Base-by-base conservation (phyloP, 2,888 invertebrate genomes). In the Pachycephus smyrnensis region DNA sequence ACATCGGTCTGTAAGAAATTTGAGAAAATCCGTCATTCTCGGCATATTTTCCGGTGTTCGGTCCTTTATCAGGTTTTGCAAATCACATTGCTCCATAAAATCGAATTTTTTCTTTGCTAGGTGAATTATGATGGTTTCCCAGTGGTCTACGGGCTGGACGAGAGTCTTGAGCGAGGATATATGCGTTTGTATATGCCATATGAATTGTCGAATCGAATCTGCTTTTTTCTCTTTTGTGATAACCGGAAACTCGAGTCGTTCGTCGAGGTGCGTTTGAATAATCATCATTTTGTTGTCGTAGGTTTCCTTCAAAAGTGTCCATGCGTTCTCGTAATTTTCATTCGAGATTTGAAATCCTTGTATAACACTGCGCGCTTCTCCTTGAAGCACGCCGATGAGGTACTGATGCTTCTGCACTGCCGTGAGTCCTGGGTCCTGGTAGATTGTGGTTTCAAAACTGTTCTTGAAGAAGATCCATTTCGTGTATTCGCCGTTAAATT, bases 21-120 rank as follows among this genome's bases (percentile, higher is more conserved):
- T 81, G 9, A 78, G 12, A 73, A 81, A 84, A 4, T 81, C 81
- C 15, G 69, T 69, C 73, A 82, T 68, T 40, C 37, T 80, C 11
- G 83, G 84, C 82, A 84, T 82, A 30, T 79, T 75, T 11, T 76
- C 80, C 31, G 74, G 73, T n/a, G 75, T 78, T 12, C 75, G 79
- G 40, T 79, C 80, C 68, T 81, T 69, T 30, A 69, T 35, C 76
- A 68, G 31, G 33, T 75, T 75, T 76, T 76, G 69, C 76, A 68
- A 76, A 36, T 76, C 71, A 1, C 40, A n/a, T 76, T 76, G 76
- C 73, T 69, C 73, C 3, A 23, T 71, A 68, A 76, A 40, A 75
- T 81, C 80, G 3, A 80, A 35, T 76, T 82, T 79, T 30, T 73
- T 77, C 68, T 82, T 82, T 12, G 79, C 55, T 23, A 80, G 37